phyloP scores from a whole-genome alignment of 2,888 invertebrate species.

The Morpho helenor region DNA sequence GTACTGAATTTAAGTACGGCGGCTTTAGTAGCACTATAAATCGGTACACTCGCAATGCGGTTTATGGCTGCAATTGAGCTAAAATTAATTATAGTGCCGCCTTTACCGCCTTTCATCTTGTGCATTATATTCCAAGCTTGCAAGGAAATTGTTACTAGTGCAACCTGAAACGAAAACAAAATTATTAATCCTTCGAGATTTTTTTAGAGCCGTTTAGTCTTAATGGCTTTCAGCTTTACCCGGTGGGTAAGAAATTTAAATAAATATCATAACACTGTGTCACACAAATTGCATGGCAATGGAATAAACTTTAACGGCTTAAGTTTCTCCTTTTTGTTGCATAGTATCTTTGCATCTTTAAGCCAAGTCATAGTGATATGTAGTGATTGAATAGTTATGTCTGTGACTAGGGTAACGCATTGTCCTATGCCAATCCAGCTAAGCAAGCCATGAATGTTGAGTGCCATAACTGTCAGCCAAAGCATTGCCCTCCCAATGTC shows the following conservation, averaged over 20 bases:
- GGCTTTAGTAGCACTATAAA: conserved; percentile 1
- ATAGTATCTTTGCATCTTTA: too few species aligned
- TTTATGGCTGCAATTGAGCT: conserved; percentile 36
- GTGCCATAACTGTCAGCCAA: too few species aligned
- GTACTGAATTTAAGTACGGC: conserved; percentile 3
- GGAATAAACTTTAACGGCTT: neutral
- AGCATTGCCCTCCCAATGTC: too few species aligned
- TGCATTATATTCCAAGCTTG: conserved; percentile 46
- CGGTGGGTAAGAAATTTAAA: neutral
- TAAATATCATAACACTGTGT: neutral
- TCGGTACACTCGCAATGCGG: neutral
- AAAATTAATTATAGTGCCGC: conserved; percentile 47
- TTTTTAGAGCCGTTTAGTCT: neutral
- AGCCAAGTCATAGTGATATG: too few species aligned
- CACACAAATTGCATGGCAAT: neutral
- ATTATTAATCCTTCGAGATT: neutral
- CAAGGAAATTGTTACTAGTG: conserved; percentile 36
- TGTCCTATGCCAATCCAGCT: too few species aligned
- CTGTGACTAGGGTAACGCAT: too few species aligned
- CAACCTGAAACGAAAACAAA: conserved; percentile 30
- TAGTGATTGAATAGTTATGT: too few species aligned
- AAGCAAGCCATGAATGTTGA: too few species aligned
- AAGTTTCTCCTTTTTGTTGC: too few species aligned
- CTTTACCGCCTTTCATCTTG: conserved; percentile 40
- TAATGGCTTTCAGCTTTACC: neutral